Base-by-base conservation (phyloP, 2,113 vertebrate species). In the Ursus arctos region DNA sequence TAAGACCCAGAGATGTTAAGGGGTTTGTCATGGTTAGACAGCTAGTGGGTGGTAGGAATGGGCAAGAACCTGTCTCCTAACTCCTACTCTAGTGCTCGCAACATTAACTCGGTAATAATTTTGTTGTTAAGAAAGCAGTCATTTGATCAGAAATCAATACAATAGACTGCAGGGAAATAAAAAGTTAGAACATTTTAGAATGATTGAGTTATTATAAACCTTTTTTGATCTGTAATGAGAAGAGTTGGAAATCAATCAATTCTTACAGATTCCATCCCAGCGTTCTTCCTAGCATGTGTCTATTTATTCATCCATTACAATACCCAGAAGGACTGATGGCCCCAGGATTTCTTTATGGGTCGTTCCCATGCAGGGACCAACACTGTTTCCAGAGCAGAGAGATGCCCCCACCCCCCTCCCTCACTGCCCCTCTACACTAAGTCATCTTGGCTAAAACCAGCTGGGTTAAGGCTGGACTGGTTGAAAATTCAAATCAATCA, bases 391-490 rank as follows among this genome's bases (percentile, higher is more conserved):
- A 97, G 76, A 82, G 43, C 26, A 79, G 71, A n/a, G 61, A 86
- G 59, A 69, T 22, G 28, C 40, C n/a, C 16, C 55, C 10, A 24
- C 11, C 2, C 7, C 14, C 65, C 43, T 6, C 72, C 72, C 65
- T 22, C 59, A 47, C 2, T 15, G 13, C 36, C 53, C 21, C 31
- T 36, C 31, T 28, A 15, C 28, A 28, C 47, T 18, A 77, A 71
- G 76, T 69, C 55, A 94, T 57, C n/a, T 93, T 47, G 43, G 57
- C 59, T 97, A 96, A 91, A 95, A 95, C 26, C 55, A 80, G 6
- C 16, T 74, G 36, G 36, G 19, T 91, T 53, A 91, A 87, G 53
- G 57, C 36, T 79, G 22, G 24, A 80, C 47, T 80, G 71, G 40
- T 12, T 80, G 59, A 93, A 57, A 88, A 80, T 81, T 92, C 51